These are phyloP conservation scores for Cristatella mucedo DNA, from an alignment of 2,888 invertebrate genomes.

Conservation along the genomic window DNA sequence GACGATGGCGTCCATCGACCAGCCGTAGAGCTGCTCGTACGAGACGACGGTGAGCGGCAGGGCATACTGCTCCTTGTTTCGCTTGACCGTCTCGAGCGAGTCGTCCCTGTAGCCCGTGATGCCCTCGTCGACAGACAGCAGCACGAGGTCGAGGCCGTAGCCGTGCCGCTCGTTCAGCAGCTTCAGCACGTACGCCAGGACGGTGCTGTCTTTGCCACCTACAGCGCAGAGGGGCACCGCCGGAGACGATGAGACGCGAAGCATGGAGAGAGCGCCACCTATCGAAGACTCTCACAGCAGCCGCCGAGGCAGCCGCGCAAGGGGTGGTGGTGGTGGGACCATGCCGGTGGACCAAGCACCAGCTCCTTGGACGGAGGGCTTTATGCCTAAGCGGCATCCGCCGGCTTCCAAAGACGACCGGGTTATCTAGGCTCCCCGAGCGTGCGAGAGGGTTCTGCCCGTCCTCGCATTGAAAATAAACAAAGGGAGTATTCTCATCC, in stretches of 20 bases:
- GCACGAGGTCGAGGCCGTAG: slow-evolving; percentile 71
- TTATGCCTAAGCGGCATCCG: too few species aligned
- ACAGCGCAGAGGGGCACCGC: background rate
- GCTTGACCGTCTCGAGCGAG: slow-evolving; percentile 52
- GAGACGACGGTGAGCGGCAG: slow-evolving; percentile 85
- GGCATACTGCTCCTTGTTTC: slow-evolving; percentile 57
- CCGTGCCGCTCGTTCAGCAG: slow-evolving; percentile 70
- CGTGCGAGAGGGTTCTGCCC: too few species aligned
- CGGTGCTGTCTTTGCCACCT: slow-evolving; percentile 64
- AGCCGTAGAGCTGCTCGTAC: slow-evolving; percentile 91
- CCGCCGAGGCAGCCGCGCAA: too few species aligned
- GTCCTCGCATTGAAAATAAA: too few species aligned
- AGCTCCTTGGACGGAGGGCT: too few species aligned
- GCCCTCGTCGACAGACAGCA: slow-evolving; percentile 94
- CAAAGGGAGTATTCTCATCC: too few species aligned
- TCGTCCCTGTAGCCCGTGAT: slow-evolving; percentile 83
- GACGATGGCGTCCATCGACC: slow-evolving; percentile 92
- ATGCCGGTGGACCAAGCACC: too few species aligned
- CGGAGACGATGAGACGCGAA: background rate
- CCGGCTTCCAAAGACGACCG: too few species aligned
- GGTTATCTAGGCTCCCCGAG: too few species aligned
- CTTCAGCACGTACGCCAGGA: slow-evolving; percentile 81
- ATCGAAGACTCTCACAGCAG: too few species aligned
- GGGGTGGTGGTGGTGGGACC: too few species aligned
- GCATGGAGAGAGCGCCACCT: background rate